These are phyloP conservation scores for Parazoanthus atlanticus DNA, from an alignment of 92 coral and sea anemone genomes.

Conservation along the genomic window DNA sequence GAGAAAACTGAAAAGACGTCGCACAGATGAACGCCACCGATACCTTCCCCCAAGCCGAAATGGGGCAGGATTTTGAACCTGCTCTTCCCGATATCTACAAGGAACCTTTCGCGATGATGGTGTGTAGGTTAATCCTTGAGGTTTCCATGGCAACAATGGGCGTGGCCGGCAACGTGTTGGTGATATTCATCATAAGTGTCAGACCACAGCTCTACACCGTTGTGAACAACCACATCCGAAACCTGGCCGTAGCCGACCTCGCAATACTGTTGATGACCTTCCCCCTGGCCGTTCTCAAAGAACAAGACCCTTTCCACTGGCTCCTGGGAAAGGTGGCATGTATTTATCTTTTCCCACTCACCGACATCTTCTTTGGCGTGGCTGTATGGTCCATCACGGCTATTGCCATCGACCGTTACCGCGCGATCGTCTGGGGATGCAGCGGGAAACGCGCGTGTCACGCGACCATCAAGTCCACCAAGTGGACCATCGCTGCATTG, in stretches of 20 bases:
- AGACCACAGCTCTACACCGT: constrained; percentile 65
- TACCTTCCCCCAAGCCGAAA: neutral
- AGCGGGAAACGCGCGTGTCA: constrained; percentile 17
- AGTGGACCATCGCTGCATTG: constrained; percentile 12
- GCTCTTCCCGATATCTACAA: constrained; percentile 2
- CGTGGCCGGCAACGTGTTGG: constrained; percentile 72
- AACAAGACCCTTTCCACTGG: constrained; percentile 72
- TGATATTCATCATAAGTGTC: constrained; percentile 56
- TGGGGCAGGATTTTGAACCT: neutral
- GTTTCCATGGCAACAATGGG: constrained; percentile 74
- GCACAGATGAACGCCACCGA: neutral
- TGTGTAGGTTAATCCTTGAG: constrained; percentile 65
- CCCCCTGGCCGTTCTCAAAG: constrained; percentile 79
- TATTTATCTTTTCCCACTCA: constrained; percentile 65
- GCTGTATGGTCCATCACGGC: constrained; percentile 92
- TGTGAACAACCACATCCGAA: constrained; percentile 66
- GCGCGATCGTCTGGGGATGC: constrained; percentile 45
- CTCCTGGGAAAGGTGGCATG: constrained; percentile 73
- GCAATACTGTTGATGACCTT: constrained; percentile 62
- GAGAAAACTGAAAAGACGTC: neutral
- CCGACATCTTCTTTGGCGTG: constrained; percentile 86
- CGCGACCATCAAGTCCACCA: constrained; percentile 21
- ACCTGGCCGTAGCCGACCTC: constrained; percentile 90
- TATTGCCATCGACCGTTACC: constrained; percentile 83
- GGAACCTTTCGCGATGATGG: constrained; percentile 59